These are phyloP conservation scores for Myathropa florea DNA, from an alignment of 2,888 invertebrate species.

Conservation along the genomic window DNA sequence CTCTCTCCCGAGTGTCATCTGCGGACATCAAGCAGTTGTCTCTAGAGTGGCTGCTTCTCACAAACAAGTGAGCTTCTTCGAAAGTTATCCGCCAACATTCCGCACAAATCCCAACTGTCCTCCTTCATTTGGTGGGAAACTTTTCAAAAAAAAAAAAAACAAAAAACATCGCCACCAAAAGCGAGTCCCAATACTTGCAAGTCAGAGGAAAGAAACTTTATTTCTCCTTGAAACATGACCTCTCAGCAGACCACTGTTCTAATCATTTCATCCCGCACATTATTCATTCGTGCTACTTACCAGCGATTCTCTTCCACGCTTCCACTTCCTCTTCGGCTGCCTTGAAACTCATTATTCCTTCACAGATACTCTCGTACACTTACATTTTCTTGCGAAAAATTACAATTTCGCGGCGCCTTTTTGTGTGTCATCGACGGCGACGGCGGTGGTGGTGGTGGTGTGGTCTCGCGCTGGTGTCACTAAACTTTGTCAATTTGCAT, in stretches of 20 bases:
- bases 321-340: background rate
- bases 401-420: conserved; percentile 53
- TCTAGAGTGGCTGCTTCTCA: background rate
- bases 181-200: conserved; percentile 44
- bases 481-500: conserved; percentile 64
- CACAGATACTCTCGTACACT: background rate
- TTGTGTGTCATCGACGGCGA: conserved; percentile 6
- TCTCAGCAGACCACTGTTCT: conserved; percentile 55
- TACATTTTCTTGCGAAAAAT: conserved; percentile 33
- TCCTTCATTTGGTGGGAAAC: background rate
- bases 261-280: conserved; percentile 65
- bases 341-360: background rate
- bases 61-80: background rate
- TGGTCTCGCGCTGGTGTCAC: conserved; percentile 57
- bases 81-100: background rate
- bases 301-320: background rate
- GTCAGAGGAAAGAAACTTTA: conserved; percentile 47
- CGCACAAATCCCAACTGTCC: background rate
- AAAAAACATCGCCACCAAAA: background rate
- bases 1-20: background rate
- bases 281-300: conserved; percentile 39
- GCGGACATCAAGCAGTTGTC: background rate
- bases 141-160: background rate
- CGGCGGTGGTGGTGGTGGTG: conserved; percentile 6
- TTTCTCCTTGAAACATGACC: conserved; percentile 60